Conservation (phyloP, 2,797 vertebrate species). For the Salmo trutta region DNA sequence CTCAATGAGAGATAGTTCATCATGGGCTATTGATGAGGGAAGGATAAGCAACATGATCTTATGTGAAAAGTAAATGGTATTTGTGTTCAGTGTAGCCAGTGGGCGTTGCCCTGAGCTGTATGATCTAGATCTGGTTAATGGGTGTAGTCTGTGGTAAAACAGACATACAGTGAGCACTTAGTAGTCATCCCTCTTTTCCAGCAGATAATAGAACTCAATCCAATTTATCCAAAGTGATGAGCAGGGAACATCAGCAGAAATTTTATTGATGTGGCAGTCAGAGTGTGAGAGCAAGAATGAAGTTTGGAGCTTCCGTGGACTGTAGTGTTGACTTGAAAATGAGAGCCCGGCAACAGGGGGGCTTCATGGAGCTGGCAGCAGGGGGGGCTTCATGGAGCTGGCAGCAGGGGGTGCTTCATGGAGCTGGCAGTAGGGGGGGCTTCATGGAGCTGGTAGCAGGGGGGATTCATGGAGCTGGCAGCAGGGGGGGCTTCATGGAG, state of each 20-base stretch:
- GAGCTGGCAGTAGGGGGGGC: too few species aligned
- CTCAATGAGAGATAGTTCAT: not conserved
- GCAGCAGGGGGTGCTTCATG: too few species aligned
- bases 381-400: too few species aligned
- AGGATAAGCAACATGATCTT: not conserved
- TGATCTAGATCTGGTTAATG: not conserved
- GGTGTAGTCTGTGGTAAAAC: not conserved
- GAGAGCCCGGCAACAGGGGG: not conserved
- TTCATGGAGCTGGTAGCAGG: too few species aligned
- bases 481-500: too few species aligned
- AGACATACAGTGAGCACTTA: not conserved
- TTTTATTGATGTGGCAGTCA: constrained; percentile 1
- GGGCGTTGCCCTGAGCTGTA: not conserved
- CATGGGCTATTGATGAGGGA: not conserved
- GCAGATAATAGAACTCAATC: not conserved
- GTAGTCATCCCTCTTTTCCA: not conserved
- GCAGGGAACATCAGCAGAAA: not conserved
- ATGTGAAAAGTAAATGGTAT: not conserved
- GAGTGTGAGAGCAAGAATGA: not conserved
- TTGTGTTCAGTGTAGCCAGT: not conserved
- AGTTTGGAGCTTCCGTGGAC: not conserved
- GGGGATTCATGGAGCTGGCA: too few species aligned
- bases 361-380: too few species aligned
- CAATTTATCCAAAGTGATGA: not conserved
- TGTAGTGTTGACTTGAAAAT: constrained; percentile 2